phyloP scores from a whole-genome alignment of 2,888 invertebrate species.

The Morpho achilles region DNA sequence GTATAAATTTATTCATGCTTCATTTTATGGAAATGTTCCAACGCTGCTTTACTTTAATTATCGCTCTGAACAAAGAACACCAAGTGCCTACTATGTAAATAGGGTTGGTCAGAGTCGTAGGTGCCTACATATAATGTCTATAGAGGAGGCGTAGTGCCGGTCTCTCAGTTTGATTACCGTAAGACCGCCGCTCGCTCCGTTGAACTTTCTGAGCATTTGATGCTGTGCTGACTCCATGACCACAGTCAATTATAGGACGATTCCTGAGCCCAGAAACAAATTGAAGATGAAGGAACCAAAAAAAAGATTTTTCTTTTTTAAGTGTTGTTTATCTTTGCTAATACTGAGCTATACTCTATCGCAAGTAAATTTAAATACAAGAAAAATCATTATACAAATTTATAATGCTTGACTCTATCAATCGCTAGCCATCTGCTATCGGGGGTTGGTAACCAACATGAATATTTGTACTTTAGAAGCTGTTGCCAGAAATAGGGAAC shows the following conservation, averaged over 20 bases:
- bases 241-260: slow-evolving; percentile 16
- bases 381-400: too few relatives aligned
- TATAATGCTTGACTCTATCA: too few relatives aligned
- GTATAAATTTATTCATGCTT: background rate
- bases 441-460: too few relatives aligned
- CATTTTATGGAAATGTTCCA: background rate
- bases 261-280: slow-evolving; percentile 1
- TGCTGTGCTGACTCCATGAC: slow-evolving; percentile 39
- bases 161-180: slow-evolving; percentile 61
- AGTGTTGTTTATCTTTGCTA: too few relatives aligned
- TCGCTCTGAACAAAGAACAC: slow-evolving; percentile 14
- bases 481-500: too few relatives aligned
- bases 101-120: slow-evolving; percentile 14
- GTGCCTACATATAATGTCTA: slow-evolving; percentile 17
- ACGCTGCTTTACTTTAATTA: slow-evolving; percentile 3
- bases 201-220: slow-evolving; percentile 58
- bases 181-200: slow-evolving; percentile 47
- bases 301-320: too few relatives aligned
- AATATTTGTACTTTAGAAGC: too few relatives aligned
- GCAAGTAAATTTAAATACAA: too few relatives aligned
- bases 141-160: slow-evolving; percentile 29
- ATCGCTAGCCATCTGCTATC: too few relatives aligned
- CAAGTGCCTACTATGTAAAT: slow-evolving; percentile 15
- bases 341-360: too few relatives aligned
- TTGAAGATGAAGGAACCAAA: too few relatives aligned